Conservation (phyloP, 1,140 invertebrate genomes). For the Pinna nobilis region DNA sequence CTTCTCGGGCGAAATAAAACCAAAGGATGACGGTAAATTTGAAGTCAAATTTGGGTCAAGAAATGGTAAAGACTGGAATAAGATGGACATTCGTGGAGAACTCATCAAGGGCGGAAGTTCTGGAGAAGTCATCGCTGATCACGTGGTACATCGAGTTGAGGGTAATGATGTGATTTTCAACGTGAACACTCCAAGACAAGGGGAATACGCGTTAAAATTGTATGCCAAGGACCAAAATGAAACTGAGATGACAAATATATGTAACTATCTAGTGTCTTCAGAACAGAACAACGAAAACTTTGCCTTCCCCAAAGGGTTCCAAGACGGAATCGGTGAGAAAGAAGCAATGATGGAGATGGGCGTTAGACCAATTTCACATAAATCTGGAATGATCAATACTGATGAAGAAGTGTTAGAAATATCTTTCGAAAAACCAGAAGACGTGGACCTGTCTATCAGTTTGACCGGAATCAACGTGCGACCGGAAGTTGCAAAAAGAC, state of each 20-base stretch:
- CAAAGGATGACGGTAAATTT: conserved; percentile 47
- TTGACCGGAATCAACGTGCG: conserved; percentile 52
- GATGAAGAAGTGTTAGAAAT: conserved; percentile 51
- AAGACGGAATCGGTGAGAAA: conserved; percentile 49
- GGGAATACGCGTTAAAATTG: conserved; percentile 60
- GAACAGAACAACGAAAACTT: conserved; percentile 49
- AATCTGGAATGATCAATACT: conserved; percentile 48
- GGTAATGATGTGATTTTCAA: conserved; percentile 62
- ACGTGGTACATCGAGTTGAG: conserved; percentile 59
- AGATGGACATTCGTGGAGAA: conserved; percentile 47
- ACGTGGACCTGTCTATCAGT: conserved; percentile 54
- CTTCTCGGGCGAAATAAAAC: conserved; percentile 52
- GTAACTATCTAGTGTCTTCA: conserved; percentile 62
- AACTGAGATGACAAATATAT: conserved; percentile 49
- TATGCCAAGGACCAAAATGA: conserved; percentile 46
- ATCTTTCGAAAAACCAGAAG: conserved; percentile 41
- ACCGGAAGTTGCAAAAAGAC: conserved; percentile 48
- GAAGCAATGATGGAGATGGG: conserved; percentile 42
- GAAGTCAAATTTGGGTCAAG: conserved; percentile 56
- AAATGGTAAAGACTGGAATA: conserved; percentile 32
- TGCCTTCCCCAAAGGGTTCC: conserved; percentile 56
- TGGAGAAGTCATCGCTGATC: conserved; percentile 41
- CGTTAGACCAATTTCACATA: conserved; percentile 45
- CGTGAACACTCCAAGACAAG: conserved; percentile 54
- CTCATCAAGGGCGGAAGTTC: conserved; percentile 40